Evolutionary conservation across 2,797 vertebrate genomes (phyloP).

Genomic region (Danio jaintianensis): DNA sequence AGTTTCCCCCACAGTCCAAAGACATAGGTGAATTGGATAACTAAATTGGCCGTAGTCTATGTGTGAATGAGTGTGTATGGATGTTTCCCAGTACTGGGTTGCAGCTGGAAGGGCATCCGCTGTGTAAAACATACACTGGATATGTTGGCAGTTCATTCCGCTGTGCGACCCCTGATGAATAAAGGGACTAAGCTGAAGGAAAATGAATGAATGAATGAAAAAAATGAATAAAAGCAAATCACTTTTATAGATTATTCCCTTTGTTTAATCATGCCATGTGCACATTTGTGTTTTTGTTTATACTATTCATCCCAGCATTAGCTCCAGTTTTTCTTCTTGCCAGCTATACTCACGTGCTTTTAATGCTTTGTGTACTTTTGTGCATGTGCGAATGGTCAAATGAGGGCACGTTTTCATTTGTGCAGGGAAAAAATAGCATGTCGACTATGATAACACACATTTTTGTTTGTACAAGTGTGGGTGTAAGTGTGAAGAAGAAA

Average conservation of each 20-base stretch:
- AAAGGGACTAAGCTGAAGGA: too few relatives aligned
- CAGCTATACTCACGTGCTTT: conserved; percentile 44
- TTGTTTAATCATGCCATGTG: conserved; percentile 7
- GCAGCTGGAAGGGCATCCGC: too few relatives aligned
- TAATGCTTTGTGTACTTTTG: not conserved
- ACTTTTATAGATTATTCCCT: not conserved
- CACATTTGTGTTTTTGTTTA: not conserved
- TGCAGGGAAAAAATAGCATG: conserved; percentile 7
- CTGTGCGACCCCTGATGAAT: too few relatives aligned
- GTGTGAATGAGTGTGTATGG: too few relatives aligned
- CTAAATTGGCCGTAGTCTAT: too few relatives aligned
- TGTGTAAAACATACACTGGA: too few relatives aligned
- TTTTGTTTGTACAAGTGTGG: conserved; percentile 43
- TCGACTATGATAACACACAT: conserved; percentile 3
- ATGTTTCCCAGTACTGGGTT: too few relatives aligned
- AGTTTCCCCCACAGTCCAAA: too few relatives aligned
- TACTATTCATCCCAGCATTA: not conserved
- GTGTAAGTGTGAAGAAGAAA: conserved; percentile 1
- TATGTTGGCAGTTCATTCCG: too few relatives aligned
- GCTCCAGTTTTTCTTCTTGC: conserved; percentile 36
- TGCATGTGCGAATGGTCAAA: not conserved
- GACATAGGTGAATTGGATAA: too few relatives aligned
- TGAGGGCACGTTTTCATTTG: not conserved
- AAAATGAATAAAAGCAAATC: too few relatives aligned
- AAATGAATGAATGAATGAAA: too few relatives aligned